phyloP scores from a whole-genome alignment of 2,113 vertebrate genomes.

The Anoplopoma fimbria region DNA sequence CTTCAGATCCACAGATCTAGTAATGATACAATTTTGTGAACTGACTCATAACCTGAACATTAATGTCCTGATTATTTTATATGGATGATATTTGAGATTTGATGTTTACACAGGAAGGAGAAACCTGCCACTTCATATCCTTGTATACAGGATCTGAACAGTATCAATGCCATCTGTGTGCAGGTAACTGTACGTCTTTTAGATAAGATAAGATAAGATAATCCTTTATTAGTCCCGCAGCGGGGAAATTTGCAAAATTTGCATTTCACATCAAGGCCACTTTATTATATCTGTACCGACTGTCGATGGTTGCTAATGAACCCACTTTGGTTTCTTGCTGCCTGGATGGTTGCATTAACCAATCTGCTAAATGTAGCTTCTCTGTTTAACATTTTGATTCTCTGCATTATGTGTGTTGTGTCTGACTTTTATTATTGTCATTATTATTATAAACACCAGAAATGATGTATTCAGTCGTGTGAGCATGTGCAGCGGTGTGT shows the following conservation, averaged over 20 bases:
- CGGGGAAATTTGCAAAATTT: too few species aligned
- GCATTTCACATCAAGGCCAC: neutral
- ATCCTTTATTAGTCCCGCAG: too few species aligned
- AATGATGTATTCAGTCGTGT: neutral
- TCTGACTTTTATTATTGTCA: neutral
- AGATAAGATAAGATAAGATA: too few species aligned
- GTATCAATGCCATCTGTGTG: rapidly evolving
- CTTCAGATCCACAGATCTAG: neutral
- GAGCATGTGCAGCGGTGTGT: neutral
- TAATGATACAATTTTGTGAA: conserved; percentile 10
- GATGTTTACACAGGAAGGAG: neutral
- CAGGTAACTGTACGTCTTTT: neutral
- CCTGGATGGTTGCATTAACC: neutral
- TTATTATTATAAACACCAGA: neutral
- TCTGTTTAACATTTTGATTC: neutral
- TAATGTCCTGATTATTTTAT: neutral
- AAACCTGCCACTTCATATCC: neutral
- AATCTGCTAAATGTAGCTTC: neutral
- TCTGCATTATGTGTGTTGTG: neutral
- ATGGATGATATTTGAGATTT: neutral
- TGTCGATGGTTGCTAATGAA: neutral
- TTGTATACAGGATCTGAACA: too few species aligned
- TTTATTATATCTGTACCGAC: neutral
- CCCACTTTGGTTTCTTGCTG: neutral
- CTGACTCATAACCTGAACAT: neutral